Evolutionary conservation across 2,888 invertebrate genomes (phyloP), one percentile per base, ranked within the genome.

Genomic region (Acanthosepion esculentum): DNA sequence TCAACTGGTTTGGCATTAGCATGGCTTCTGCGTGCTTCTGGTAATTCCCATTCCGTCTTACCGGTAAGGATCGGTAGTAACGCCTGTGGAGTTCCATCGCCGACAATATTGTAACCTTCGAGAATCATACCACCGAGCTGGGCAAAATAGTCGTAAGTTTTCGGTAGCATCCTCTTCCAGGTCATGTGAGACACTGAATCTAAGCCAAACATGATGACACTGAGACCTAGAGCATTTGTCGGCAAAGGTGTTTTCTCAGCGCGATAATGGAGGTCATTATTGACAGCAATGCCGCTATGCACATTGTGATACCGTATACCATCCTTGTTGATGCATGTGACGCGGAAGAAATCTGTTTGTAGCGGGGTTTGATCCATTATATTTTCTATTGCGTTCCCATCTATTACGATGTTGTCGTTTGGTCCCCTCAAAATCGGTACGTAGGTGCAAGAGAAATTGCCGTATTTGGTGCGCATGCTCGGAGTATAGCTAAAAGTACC

Each of bases 1-100:
- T 99, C 98, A 0, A 99, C 98, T 94, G 98, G 98, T 29, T 98
- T 97, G 0, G 98, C 98, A 92, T 91, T 98, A 97, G 97, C 98
- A 98, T 93, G 98, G 98, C 97, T 98, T 98, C 95, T 94, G 48
- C 99, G 98, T 0, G 98, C 98, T 96, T 99, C 99, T 0, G 99
- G 99, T 93, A 99, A 97, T 97, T 99, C 99, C n/a, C 98, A 97
- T 97, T 99, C 99, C 18, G 97, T 98, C 95, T 97, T 97, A 7
- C 99, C 99, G 0, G 99, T 99, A 2, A 99, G 97, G 95, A 99
- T 98, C 0, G 99, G 99, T 96, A 99, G 98, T 64, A 99, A 97
- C 0, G 99, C 99, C 95, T 97, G 97, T 4, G 97, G 97, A 1
- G 97, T 98, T 0, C 97, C 97, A 95, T 98, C 97, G 2, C 97